A percentile compares a stretch with the other conserved stretches of the same genome.
phyloP scores from a whole-genome alignment of 1,140 invertebrate genomes.

The Cheumatopsyche charites region DNA sequence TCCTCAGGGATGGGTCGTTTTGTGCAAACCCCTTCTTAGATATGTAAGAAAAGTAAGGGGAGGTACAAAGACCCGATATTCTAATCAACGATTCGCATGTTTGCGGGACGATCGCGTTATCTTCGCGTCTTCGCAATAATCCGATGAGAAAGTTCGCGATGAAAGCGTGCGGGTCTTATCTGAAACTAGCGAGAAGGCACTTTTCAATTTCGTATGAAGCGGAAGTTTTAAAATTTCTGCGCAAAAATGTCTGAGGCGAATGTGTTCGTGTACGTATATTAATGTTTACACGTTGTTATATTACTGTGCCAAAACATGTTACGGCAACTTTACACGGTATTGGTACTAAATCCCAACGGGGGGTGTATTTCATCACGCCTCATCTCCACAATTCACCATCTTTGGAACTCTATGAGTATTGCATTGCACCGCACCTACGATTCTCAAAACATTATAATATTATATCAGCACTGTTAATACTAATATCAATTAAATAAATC shows the following conservation, averaged over 20 bases:
- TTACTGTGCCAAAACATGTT: slow-evolving; percentile 13
- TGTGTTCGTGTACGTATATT: neutral
- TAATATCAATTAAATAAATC: too few relatives aligned
- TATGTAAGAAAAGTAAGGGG: neutral
- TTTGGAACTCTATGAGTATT: slow-evolving; percentile 27
- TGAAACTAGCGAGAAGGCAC: neutral
- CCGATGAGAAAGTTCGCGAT: slow-evolving; percentile 41
- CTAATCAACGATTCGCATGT: slow-evolving; percentile 46
- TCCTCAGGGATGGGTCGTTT: slow-evolving; percentile 17
- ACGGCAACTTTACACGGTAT: slow-evolving; percentile 18
- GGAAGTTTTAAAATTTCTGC: too few relatives aligned
- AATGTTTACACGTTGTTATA: slow-evolving; percentile 6
- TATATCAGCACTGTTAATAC: too few relatives aligned
- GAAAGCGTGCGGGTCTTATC: slow-evolving; percentile 43
- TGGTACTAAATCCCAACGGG: slow-evolving; percentile 28
- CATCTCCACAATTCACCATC: slow-evolving; percentile 28
- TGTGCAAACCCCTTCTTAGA: neutral
- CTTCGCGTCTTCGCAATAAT: slow-evolving; percentile 44
- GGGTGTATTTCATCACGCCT: slow-evolving; percentile 33
- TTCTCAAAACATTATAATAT: slow-evolving; percentile 10
- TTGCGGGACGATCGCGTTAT: slow-evolving; percentile 42
- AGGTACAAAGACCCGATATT: slow-evolving; percentile 40
- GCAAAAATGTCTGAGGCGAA: too few relatives aligned
- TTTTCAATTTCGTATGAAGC: too few relatives aligned
- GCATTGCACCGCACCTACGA: neutral